Evolutionary conservation across 2,888 invertebrate species (phyloP).

Genomic region (Drosophila acutilabella): DNA sequence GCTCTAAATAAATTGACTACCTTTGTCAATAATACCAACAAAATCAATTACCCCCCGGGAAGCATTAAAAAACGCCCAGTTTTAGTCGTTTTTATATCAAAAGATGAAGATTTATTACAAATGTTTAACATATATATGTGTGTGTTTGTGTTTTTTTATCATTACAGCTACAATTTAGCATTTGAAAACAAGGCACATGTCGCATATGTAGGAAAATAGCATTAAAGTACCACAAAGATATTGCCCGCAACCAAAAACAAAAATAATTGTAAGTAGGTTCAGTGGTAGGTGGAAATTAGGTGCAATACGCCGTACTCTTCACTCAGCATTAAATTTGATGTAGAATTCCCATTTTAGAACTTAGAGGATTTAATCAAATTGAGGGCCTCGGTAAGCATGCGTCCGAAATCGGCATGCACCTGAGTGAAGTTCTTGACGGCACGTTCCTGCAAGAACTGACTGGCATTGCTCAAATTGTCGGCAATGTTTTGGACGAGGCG

Average conservation of each 20-base stretch:
- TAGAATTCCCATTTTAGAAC: conserved; percentile 85
- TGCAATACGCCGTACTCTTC: conserved; percentile 30
- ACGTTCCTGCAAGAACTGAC: conserved; percentile 94
- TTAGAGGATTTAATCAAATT: conserved; percentile 87
- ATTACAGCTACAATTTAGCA: conserved; percentile 35
- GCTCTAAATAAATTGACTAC: no score
- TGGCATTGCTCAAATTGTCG: conserved; percentile 91
- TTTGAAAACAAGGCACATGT: conserved; percentile 47
- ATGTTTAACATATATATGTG: conserved; percentile 29
- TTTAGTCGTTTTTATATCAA: conserved; percentile 31
- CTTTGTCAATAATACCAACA: no score
- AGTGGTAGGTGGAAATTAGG: conserved; percentile 32
- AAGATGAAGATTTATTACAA: conserved; percentile 44
- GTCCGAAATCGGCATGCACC: conserved; percentile 92
- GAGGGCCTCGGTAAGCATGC: conserved; percentile 89
- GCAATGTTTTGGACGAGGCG: conserved; percentile 93
- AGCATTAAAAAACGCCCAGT: background rate
- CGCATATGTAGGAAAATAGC: conserved; percentile 20
- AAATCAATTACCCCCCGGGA: background rate
- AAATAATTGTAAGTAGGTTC: conserved; percentile 32
- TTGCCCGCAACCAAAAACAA: conserved; percentile 51
- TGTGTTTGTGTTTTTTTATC: conserved; percentile 12
- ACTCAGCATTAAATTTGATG: conserved; percentile 4
- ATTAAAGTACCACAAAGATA: conserved; percentile 36
- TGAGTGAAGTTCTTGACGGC: conserved; percentile 93